Conservation (phyloP, 2,113 vertebrate species). For the Rynchops niger region DNA sequence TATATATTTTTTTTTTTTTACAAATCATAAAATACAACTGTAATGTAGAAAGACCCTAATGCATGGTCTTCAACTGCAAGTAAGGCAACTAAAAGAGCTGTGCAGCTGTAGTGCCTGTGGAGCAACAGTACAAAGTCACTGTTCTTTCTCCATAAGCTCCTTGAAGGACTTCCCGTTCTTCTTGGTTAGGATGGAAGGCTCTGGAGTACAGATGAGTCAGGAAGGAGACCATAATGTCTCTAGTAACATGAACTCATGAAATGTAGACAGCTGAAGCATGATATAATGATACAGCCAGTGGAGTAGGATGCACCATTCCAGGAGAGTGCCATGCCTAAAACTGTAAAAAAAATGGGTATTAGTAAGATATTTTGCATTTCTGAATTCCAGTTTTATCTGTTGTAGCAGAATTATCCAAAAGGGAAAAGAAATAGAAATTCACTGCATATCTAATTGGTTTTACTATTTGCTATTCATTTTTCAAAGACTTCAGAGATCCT, state of each 20-base stretch:
- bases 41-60: not conserved
- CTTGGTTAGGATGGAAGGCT: not conserved
- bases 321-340: not conserved
- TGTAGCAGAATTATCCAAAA: not conserved
- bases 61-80: not conserved
- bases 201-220: not conserved
- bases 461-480: not conserved
- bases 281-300: not conserved
- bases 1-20: not conserved
- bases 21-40: not conserved
- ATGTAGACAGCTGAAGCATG: not conserved
- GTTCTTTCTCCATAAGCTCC: not conserved
- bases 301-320: not conserved
- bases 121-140: not conserved
- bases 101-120: not conserved
- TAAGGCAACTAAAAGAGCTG: not conserved
- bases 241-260: not conserved
- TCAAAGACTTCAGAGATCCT: not conserved
- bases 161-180: not conserved
- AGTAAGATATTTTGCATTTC: not conserved
- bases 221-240: not conserved
- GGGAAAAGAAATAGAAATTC: not conserved
- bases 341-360: not conserved
- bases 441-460: not conserved
- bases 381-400: not conserved